Evolutionary conservation across 2,113 vertebrate species (phyloP), one percentile per base, ranked within the genome.

Genomic region (Pseudolaguvia tuberculata): DNA sequence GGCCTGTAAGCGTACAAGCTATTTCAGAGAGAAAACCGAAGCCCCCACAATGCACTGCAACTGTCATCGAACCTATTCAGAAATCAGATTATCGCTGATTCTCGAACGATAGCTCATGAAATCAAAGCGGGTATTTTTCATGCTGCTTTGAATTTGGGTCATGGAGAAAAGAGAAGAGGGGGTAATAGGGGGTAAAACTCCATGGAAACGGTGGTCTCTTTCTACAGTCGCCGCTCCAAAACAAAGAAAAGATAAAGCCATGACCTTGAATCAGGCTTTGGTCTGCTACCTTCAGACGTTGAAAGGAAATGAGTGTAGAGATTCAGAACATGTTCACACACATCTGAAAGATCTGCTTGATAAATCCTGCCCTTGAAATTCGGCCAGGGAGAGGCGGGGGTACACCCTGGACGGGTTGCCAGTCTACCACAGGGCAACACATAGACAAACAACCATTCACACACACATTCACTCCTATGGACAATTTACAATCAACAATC

Each of bases 251-350:
- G 31, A 69, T 25, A 58, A 50, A 53, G 66, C 66, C 18, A 25
- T 70, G 75, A 76, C 75, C 75, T 76, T 76, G 75, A 70, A 7
- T 55, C 47, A 39, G 45, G 56, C 23, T 42, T 20, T 58, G 57
- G 20, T 61, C 48, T 2, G 67, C 48, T 15, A 15, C 52, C 29
- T 31, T 76, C n/a, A 5, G 0, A 6, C 56, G 20, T 50, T 35
- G 51, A 61, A 27, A 15, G 47, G 48, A 45, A 59, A 69, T 59
- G 56, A 57, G 52, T 11, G 45, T 17, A 25, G 29, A 68, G 45
- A 69, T 59, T 51, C 74, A 50, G 74, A 55, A 18, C 27, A 25
- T 58, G 55, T 35, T 23, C 45, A 59, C 25, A 35, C 47, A 39
- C 13, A 53, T 47, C 31, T 3, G 47, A 8, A 2, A 42, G n/a